Evolutionary conservation across 1,140 invertebrate genomes (phyloP).

Genomic region (Drosophila leontia): DNA sequence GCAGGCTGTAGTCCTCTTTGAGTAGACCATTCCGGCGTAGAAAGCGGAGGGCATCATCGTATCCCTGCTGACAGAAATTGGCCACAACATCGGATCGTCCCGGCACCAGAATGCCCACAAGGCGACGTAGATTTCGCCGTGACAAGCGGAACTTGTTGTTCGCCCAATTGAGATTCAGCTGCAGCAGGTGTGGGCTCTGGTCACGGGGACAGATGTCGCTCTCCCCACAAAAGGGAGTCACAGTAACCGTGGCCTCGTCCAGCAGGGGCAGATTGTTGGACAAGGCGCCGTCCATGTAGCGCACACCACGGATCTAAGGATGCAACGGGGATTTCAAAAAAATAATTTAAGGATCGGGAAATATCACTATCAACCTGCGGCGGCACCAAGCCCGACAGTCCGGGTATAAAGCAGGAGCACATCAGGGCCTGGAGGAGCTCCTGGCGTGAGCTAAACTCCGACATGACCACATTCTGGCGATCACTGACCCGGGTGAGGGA

Average conservation of each 20-base stretch:
- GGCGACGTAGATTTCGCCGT: constrained; percentile 95
- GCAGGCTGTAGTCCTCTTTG: constrained; percentile 87
- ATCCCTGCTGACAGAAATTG: constrained; percentile 98
- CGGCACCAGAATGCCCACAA: constrained; percentile 96
- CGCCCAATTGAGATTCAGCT: constrained; percentile 91
- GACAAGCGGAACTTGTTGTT: constrained; percentile 98
- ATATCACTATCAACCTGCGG: constrained; percentile 86
- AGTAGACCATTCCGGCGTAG: constrained; percentile 95
- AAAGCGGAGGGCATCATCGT: constrained; percentile 97
- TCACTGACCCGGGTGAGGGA: constrained; percentile 97
- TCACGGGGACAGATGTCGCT: constrained; percentile 99
- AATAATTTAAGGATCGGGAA: not conserved
- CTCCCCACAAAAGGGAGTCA: constrained; percentile 98
- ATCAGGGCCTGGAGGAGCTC: constrained; percentile 97
- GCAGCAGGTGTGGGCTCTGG: constrained; percentile 92
- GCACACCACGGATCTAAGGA: constrained; percentile 90
- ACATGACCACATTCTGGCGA: constrained; percentile 97
- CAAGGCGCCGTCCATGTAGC: constrained; percentile 98
- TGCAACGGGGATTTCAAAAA: not conserved
- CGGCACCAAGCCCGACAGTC: constrained; percentile 96
- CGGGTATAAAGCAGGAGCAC: constrained; percentile 97
- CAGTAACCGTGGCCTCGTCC: constrained; percentile 97
- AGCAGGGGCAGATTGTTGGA: constrained; percentile 97
- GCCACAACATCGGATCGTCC: constrained; percentile 96
- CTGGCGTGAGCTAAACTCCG: constrained; percentile 95